phyloP scores from a whole-genome alignment of 2,888 invertebrate genomes.

The Herminia tarsipennalis region DNA sequence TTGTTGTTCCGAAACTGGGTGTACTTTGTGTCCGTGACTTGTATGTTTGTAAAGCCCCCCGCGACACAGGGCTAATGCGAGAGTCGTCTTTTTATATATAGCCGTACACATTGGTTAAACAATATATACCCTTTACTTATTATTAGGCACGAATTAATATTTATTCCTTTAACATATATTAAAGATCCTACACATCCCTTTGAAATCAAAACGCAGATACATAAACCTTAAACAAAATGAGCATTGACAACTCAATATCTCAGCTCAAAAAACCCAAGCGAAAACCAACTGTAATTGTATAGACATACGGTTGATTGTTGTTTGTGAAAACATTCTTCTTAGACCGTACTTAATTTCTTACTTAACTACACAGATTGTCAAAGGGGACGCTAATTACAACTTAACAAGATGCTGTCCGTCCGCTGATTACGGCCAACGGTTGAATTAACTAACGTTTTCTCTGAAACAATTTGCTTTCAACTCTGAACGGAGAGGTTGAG shows the following conservation, averaged over 20 bases:
- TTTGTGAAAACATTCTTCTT: not conserved
- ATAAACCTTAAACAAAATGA: slow-evolving; percentile 31
- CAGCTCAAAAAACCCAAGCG: not conserved
- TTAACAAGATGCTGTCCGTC: slow-evolving; percentile 45
- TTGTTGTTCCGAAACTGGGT: too few species aligned
- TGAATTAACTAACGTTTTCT: slow-evolving; percentile 41
- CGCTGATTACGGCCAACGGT: slow-evolving; percentile 37
- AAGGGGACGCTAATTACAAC: slow-evolving; percentile 43
- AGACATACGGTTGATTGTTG: not conserved
- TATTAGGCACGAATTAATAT: not conserved
- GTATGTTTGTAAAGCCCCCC: too few species aligned
- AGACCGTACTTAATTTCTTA: slow-evolving; percentile 40
- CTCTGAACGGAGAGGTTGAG: slow-evolving; percentile 18
- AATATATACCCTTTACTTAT: too few species aligned
- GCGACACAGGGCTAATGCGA: too few species aligned
- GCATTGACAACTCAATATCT: not conserved
- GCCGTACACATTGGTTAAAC: too few species aligned
- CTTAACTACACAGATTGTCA: slow-evolving; percentile 48
- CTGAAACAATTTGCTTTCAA: slow-evolving; percentile 39
- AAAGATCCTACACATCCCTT: not conserved
- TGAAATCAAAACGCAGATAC: slow-evolving; percentile 21
- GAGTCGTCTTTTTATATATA: too few species aligned
- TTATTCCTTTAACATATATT: not conserved
- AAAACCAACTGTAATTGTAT: not conserved
- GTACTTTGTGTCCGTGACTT: too few species aligned